A percentile compares a stretch with the other conserved stretches of the same genome.
phyloP scores from a whole-genome alignment of 1,140 invertebrate species.

The Papilio polyxenes region DNA sequence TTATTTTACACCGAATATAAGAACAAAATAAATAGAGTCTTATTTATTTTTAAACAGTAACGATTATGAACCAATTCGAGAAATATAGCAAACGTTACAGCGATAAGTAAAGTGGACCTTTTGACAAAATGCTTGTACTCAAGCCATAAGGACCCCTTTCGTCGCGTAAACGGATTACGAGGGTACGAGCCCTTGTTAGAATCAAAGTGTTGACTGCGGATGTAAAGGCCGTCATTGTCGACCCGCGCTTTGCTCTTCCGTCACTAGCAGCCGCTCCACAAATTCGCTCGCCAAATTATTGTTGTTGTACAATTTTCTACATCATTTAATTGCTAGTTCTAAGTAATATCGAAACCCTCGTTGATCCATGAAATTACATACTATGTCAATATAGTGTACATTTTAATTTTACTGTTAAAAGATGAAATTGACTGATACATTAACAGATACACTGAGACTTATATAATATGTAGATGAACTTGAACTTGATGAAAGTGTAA shows the following conservation, averaged over 20 bases:
- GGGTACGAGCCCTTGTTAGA: slow-evolving; percentile 64
- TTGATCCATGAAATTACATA: not conserved
- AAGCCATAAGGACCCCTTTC: slow-evolving; percentile 54
- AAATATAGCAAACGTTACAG: slow-evolving; percentile 50
- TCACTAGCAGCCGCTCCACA: not conserved
- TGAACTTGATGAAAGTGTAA: too few species aligned
- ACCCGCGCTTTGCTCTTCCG: slow-evolving; percentile 37
- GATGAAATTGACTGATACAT: too few species aligned
- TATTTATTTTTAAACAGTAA: not conserved
- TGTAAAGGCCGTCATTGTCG: slow-evolving; percentile 57
- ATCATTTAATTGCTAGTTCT: not conserved
- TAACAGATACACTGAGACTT: too few species aligned
- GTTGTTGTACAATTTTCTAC: not conserved
- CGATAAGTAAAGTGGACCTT: slow-evolving; percentile 39
- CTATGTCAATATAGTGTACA: not conserved
- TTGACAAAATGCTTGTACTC: slow-evolving; percentile 59
- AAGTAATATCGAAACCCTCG: not conserved
- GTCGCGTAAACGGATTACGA: slow-evolving; percentile 67
- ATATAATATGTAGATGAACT: too few species aligned
- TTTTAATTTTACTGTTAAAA: too few species aligned
- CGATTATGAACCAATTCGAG: not conserved
- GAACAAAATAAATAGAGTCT: not conserved
- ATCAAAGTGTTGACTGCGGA: slow-evolving; percentile 66
- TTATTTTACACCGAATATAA: not conserved
- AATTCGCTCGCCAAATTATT: slow-evolving; percentile 28